These are phyloP conservation scores for Poicephalus meyeri DNA, from an alignment of 2,113 vertebrate genomes.

Conservation along the genomic window DNA sequence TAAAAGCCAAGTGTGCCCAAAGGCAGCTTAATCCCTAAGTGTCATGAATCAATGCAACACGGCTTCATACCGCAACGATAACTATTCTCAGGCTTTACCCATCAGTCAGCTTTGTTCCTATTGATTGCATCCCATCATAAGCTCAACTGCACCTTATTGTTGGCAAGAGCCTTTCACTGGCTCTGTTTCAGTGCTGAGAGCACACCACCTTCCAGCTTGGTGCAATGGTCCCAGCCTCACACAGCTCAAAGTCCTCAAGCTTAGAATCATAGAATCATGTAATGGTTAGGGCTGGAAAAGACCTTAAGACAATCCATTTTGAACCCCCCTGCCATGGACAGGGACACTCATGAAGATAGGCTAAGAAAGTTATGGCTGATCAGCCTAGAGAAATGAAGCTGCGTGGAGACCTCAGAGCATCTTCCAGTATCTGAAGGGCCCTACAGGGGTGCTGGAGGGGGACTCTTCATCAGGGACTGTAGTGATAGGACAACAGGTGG, in stretches of 20 bases:
- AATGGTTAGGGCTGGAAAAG: neutral
- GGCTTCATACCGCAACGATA: neutral
- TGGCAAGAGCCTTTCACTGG: neutral
- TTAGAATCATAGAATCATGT: neutral
- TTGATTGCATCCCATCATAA: neutral
- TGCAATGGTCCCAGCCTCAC: neutral
- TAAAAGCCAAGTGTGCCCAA: neutral
- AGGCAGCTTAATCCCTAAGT: constrained; percentile 12
- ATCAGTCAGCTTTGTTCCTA: constrained; percentile 5
- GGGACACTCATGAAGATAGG: neutral
- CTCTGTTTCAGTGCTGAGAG: neutral
- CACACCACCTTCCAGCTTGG: neutral
- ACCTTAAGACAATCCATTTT: neutral
- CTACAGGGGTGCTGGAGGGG: no score
- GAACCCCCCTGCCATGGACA: neutral
- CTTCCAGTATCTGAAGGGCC: no score
- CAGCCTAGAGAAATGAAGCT: no score
- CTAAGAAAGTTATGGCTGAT: no score
- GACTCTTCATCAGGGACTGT: no score
- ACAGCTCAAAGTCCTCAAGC: neutral
- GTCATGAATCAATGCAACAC: neutral
- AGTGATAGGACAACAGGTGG: no score
- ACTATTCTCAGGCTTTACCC: neutral
- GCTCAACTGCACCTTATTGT: neutral
- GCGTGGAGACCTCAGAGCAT: no score